These are phyloP conservation scores for Perizoma affinitatum DNA, from an alignment of 2,888 invertebrate genomes.

Conservation along the genomic window DNA sequence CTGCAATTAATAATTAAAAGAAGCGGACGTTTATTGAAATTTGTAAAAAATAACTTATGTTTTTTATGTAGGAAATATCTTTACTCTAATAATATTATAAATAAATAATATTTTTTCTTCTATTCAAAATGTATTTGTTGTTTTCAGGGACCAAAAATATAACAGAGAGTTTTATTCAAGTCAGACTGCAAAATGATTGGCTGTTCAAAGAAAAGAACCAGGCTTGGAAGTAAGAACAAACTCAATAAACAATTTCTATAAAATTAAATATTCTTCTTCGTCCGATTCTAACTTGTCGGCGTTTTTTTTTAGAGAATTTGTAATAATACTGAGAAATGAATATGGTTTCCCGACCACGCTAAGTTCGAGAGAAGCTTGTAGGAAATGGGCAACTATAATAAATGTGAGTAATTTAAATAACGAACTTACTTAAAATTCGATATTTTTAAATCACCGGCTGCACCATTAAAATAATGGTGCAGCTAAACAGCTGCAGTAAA, in stretches of 20 bases:
- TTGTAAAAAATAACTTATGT: too few species aligned
- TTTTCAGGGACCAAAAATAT: slow-evolving; percentile 77
- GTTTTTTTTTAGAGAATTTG: slow-evolving; percentile 56
- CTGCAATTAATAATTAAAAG: too few species aligned
- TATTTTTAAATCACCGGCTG: too few species aligned
- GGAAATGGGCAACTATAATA: slow-evolving; percentile 73
- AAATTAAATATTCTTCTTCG: background rate
- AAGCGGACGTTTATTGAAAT: too few species aligned
- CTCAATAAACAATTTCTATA: background rate
- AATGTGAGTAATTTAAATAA: slow-evolving; percentile 53
- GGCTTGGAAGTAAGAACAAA: slow-evolving; percentile 73
- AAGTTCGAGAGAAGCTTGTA: slow-evolving; percentile 63
- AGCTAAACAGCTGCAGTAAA: too few species aligned
- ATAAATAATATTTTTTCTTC: too few species aligned
- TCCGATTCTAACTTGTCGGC: background rate
- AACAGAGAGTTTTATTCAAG: slow-evolving; percentile 76
- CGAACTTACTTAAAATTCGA: too few species aligned
- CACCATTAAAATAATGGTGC: too few species aligned
- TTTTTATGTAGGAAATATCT: too few species aligned
- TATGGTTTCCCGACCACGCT: slow-evolving; percentile 71
- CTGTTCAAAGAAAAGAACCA: slow-evolving; percentile 72
- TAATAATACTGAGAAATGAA: slow-evolving; percentile 66
- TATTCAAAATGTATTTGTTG: background rate
- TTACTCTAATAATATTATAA: too few species aligned
- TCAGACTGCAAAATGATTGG: slow-evolving; percentile 76